Base-by-base conservation (phyloP, 2,797 vertebrate genomes). In the Oreochromis mossambicus region DNA sequence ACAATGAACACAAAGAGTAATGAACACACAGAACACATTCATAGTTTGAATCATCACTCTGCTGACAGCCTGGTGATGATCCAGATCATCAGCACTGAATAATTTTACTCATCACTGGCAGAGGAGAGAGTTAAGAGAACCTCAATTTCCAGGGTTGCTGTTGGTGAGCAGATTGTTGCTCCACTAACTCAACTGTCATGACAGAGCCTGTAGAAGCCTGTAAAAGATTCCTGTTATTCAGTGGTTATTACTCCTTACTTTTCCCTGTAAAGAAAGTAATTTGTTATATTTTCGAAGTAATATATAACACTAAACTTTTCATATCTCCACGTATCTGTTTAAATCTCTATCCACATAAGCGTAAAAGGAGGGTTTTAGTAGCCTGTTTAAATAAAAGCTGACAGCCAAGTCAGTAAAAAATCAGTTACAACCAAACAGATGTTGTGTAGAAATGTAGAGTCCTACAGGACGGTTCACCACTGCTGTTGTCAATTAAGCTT, bases 141-240 rank as follows among this genome's bases (percentile, higher is more conserved):
- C 43, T 48, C 21, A 17, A 48, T 29, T 73, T 29, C 15, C 41
- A 26, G 41, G 15, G 41, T 29, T 29, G 41, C 0, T 26, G 66
- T 41, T 46, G 66, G 66, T 26, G 38, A 70, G 8, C 38, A 17
- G 9, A 48, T 73, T 73, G 68, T 48, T 19, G 41, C 68, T 48
- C 24, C 24, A 2, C 68, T 12, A 46, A 46, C 21, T 46, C 38
- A 10, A 43, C 0, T 70, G 66, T 46, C 0, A 0, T 17, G 66
- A 46, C 66, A 26, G 66, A 46, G 38, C 21, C 5, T 17, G 5
- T 26, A 38, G 32, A 38, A 63, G 17, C 11, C 34, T 21, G 58
- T 36, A 0, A 36, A 66, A 38, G 19, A 13, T 68, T 68, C 3
- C n/a, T 46, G 38, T 17, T 46, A 43, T 26, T 11, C 0, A 73